phyloP scores from a whole-genome alignment of 2,113 vertebrate species.

The Leptocoma aspasia region DNA sequence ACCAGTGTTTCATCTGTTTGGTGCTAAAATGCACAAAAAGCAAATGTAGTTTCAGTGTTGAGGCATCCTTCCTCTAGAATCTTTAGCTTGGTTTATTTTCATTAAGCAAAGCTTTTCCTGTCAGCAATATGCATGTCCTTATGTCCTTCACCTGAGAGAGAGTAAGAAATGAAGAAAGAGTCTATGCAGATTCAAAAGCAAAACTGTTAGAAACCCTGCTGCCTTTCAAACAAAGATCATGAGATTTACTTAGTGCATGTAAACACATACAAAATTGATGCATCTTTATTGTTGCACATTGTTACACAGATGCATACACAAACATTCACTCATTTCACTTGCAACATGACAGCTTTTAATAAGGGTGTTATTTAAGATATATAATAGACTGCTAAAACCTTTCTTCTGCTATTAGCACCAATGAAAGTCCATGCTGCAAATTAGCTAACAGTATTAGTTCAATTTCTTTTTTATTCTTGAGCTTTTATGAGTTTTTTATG shows the following conservation, averaged over 20 bases:
- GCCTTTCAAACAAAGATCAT: neutral
- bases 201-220: neutral
- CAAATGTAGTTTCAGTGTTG: slow-evolving; percentile 19
- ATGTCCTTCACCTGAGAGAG: neutral
- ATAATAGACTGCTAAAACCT: neutral
- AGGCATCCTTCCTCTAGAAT: slow-evolving; percentile 5
- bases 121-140: neutral
- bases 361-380: neutral
- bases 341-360: neutral
- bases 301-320: neutral
- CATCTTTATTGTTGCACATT: neutral
- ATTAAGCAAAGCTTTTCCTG: slow-evolving; percentile 9
- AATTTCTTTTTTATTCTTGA: neutral
- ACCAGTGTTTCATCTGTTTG: slow-evolving; percentile 50
- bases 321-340: neutral
- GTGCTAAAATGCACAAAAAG: slow-evolving; percentile 59
- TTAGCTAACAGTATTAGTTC: neutral
- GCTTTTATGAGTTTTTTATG: neutral
- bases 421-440: neutral
- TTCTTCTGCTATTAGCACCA: neutral
- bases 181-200: neutral
- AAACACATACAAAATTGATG: neutral
- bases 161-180: slow-evolving; percentile 13
- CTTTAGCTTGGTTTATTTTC: slow-evolving; percentile 44
- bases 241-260: neutral